Base-by-base conservation (phyloP, 2,888 invertebrate genomes). In the Trachelus iudaicus region DNA sequence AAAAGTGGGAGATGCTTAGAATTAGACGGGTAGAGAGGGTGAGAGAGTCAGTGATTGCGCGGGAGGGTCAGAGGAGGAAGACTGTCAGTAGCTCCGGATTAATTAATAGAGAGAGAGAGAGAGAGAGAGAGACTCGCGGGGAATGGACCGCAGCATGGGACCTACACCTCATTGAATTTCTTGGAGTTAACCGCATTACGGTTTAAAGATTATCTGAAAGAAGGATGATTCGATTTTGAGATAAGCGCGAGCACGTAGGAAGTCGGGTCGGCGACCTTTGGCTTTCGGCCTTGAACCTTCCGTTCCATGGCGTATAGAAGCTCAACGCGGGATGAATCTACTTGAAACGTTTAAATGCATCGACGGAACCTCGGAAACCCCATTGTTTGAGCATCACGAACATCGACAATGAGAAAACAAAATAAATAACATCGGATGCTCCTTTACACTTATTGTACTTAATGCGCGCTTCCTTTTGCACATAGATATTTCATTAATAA, bases 401-500 rank as follows among this genome's bases (percentile, higher is more conserved):
- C 3, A 37, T 37, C 37, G 13, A 37, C 3, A 37, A 37, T 13
- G 37, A 37, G 37, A 37, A 37, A 37, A 12, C 37, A 3, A 37
- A 37, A 37, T 3, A 13, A 37, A 35, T 35, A 11, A 37, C 37
- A 12, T 37, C 13, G 37, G 37, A 37, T 37, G 37, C 37, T 37
- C 37, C 13, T 37, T 11, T 13, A 37, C 37, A 13, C 37, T 37
- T 37, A 13, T 13, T 37, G 76, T 81, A 79, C 83, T 85, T 87
- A 86, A 88, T 88, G 81, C 83, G 81, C 83, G 80, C 84, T 88
- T 85, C 85, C 83, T 84, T 85, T 82, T 83, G 82, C 84, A 89
- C 88, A 87, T 88, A 89, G 88, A 86, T 86, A 85, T 87, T 89
- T 89, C 87, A 89, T 89, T 89, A 89, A 89, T 89, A 89, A 89